A percentile compares a stretch with the other conserved stretches of the same genome.
These are phyloP conservation scores for Heliconius ismenius DNA, from an alignment of 2,888 invertebrate species.

Conservation along the genomic window DNA sequence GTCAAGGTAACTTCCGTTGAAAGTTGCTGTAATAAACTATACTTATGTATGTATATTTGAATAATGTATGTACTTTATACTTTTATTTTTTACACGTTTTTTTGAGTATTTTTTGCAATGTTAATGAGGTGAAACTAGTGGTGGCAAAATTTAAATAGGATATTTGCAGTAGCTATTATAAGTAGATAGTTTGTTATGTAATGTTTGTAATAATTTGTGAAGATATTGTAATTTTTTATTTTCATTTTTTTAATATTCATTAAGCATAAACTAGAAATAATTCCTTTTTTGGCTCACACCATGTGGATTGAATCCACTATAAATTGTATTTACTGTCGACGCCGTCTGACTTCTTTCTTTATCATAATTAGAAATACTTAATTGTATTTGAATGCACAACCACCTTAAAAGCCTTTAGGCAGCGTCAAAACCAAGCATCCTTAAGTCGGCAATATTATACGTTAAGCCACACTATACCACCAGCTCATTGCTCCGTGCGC, in stretches of 20 bases:
- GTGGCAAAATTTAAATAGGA: not conserved
- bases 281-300: too few relatives aligned
- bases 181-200: not conserved
- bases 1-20: conserved; percentile 22
- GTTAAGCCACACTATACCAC: not conserved
- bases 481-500: conserved; percentile 4
- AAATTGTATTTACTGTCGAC: too few relatives aligned
- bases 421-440: too few relatives aligned
- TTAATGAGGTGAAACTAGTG: not conserved
- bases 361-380: not conserved
- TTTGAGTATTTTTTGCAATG: not conserved
- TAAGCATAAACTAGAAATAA: too few relatives aligned
- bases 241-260: too few relatives aligned
- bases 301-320: not conserved
- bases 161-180: too few relatives aligned
- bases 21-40: not conserved
- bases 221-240: not conserved
- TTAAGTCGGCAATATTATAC: not conserved
- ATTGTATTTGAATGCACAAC: not conserved
- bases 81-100: not conserved
- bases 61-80: not conserved
- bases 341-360: not conserved
- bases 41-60: not conserved
- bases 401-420: not conserved
- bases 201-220: not conserved